Conservation (phyloP, 2,113 vertebrate genomes). For the Diadophis punctatus region DNA sequence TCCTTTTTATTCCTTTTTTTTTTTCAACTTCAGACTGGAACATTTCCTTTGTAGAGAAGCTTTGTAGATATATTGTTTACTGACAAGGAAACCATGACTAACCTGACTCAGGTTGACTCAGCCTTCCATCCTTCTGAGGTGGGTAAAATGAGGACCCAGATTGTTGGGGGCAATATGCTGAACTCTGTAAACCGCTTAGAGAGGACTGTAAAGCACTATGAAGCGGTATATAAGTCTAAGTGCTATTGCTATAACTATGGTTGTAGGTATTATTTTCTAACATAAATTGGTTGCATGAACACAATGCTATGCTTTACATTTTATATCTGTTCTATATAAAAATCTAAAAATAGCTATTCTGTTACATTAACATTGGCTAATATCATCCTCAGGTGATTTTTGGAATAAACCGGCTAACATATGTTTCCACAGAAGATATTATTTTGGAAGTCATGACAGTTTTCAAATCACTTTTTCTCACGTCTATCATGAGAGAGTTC, state of each 20-base stretch:
- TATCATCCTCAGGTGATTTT: neutral
- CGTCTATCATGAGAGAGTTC: neutral
- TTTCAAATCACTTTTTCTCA: neutral
- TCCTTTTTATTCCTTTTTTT: neutral
- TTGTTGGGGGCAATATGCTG: too few species aligned
- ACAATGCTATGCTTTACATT: neutral
- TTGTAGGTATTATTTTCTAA: neutral
- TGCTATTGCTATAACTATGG: too few species aligned
- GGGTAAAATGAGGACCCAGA: too few species aligned
- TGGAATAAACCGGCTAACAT: neutral
- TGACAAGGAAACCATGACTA: neutral
- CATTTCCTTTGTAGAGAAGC: neutral
- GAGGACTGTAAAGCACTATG: too few species aligned
- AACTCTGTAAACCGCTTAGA: too few species aligned
- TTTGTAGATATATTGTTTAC: neutral
- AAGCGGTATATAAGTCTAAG: too few species aligned
- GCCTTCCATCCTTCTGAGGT: too few species aligned
- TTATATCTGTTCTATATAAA: neutral
- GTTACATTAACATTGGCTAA: neutral
- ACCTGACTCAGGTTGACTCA: too few species aligned
- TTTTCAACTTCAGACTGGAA: neutral
- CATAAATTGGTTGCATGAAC: neutral
- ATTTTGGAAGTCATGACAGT: neutral
- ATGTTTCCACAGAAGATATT: neutral
- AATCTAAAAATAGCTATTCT: neutral